phyloP scores from a whole-genome alignment of 2,113 vertebrate genomes.

The Girardinichthys multiradiatus region DNA sequence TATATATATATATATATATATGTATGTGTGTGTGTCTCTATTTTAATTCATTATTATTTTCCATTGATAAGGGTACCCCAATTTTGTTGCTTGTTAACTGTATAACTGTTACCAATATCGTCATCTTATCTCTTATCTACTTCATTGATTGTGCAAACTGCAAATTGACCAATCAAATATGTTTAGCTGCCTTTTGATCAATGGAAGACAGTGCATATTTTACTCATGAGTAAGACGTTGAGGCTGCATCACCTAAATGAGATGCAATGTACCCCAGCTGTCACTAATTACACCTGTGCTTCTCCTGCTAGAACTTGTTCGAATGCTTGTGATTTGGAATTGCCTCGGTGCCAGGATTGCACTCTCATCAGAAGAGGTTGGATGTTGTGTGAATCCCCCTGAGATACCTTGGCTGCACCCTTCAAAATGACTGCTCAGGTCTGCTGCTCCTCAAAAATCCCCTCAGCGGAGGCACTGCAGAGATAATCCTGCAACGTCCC shows the following conservation, averaged over 20 bases:
- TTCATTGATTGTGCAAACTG: too few relatives aligned
- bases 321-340: not conserved
- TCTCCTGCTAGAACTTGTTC: conserved; percentile 6
- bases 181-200: not conserved
- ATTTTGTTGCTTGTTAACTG: too few relatives aligned
- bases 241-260: not conserved
- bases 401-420: conserved; percentile 38
- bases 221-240: not conserved
- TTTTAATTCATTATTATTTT: too few relatives aligned
- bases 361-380: too few relatives aligned
- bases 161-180: not conserved
- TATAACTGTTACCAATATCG: not conserved
- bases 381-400: conserved; percentile 33
- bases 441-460: conserved; percentile 37
- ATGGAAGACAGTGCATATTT: not conserved
- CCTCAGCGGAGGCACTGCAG: conserved; percentile 45
- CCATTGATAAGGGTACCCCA: too few relatives aligned
- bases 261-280: conserved; percentile 8
- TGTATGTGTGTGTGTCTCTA: too few relatives aligned
- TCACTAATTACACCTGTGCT: conserved; percentile 25
- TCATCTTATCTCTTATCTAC: not conserved
- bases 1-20: too few relatives aligned
- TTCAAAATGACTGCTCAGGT: conserved; percentile 23
- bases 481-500: conserved; percentile 73
- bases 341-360: not conserved